Conservation (phyloP, 2,113 vertebrate species). For the Brevimyrus niger region DNA sequence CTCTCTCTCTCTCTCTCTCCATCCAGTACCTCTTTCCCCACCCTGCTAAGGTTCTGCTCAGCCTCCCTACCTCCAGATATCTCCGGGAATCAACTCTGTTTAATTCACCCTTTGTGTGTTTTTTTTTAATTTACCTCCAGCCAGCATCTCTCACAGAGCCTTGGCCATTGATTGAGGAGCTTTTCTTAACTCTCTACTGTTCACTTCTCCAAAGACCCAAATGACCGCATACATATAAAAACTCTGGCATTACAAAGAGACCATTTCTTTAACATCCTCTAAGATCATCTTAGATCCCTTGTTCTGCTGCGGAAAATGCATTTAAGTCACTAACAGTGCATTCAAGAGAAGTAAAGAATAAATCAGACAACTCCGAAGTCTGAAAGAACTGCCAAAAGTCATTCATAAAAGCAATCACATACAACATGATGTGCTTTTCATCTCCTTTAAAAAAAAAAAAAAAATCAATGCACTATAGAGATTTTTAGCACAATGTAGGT, state of each 20-base stretch:
- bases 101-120: background rate
- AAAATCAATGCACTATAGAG: background rate
- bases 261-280: background rate
- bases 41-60: background rate
- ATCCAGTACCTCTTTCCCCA: background rate
- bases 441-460: background rate
- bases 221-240: background rate
- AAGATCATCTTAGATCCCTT: background rate
- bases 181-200: background rate
- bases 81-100: background rate
- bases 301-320: background rate
- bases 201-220: background rate
- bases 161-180: background rate
- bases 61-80: background rate
- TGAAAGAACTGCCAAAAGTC: background rate
- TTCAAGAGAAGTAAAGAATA: background rate
- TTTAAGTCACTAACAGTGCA: background rate
- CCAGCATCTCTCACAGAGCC: background rate
- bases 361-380: background rate
- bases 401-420: background rate
- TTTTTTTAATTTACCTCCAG: constrained; percentile 12
- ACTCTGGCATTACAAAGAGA: background rate
- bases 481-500: background rate
- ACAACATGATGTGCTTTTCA: background rate
- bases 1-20: background rate